A percentile compares a stretch with the other conserved stretches of the same genome.
Conservation (phyloP, 2,888 invertebrate genomes). For the Aspidapion aeneum region DNA sequence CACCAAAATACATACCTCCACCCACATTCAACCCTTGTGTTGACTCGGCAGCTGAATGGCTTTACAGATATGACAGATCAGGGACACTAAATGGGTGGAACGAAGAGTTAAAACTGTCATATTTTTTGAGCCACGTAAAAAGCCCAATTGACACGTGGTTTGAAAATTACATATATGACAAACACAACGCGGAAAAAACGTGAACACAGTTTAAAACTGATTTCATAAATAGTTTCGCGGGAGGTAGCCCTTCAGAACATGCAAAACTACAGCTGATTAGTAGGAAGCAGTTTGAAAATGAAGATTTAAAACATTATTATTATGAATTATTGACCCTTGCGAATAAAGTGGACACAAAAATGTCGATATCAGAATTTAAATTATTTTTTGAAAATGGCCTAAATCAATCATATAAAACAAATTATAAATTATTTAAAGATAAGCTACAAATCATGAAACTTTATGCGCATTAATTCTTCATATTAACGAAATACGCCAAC, state of each 20-base stretch:
- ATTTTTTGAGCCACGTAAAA: not conserved
- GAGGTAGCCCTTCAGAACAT: not conserved
- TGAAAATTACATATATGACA: not conserved
- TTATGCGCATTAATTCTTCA: not conserved
- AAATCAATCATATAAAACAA: not conserved
- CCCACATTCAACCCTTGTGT: too few species aligned
- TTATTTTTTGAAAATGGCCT: not conserved
- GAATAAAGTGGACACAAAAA: not conserved
- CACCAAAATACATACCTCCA: too few species aligned
- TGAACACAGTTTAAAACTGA: not conserved
- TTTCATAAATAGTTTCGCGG: not conserved
- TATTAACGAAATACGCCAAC: not conserved
- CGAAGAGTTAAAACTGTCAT: not conserved
- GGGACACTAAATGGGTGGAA: not conserved
- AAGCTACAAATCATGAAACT: not conserved
- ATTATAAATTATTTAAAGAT: not conserved
- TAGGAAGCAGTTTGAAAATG: not conserved
- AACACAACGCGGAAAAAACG: not conserved
- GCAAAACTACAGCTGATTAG: not conserved
- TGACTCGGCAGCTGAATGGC: too few species aligned
- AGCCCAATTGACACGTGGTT: not conserved
- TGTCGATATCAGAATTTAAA: not conserved
- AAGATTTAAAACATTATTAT: not conserved
- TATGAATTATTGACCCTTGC: not conserved
- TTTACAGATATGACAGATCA: not conserved